Evolutionary conservation across 2,888 invertebrate species (phyloP).

Genomic region (Aphidoletes aphidimyza): DNA sequence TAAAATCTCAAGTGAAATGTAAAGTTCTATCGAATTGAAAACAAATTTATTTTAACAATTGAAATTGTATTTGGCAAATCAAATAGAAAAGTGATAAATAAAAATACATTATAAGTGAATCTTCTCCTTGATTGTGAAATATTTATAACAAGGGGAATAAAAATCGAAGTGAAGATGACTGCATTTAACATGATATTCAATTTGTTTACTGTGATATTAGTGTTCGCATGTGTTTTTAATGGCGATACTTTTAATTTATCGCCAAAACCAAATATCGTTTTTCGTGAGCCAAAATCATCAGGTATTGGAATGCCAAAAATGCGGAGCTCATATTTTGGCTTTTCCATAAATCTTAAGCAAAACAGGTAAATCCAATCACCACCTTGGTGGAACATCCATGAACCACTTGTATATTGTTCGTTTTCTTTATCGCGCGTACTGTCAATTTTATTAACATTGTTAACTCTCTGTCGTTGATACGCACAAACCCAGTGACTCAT

Average conservation of each 20-base stretch:
- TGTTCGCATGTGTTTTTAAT: neutral
- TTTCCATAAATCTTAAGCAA: constrained; percentile 62
- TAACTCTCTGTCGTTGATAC: neutral
- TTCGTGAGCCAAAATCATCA: constrained; percentile 61
- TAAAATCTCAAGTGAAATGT: neutral
- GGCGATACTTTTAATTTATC: constrained; percentile 62
- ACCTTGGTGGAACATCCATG: too few relatives aligned
- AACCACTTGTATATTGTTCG: neutral
- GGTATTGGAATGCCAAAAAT: constrained; percentile 60
- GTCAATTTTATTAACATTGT: neutral
- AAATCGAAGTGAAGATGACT: neutral
- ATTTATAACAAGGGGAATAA: neutral
- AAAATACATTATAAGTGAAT: too few relatives aligned
- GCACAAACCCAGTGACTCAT: neutral
- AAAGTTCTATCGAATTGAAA: too few relatives aligned
- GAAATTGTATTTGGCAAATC: too few relatives aligned
- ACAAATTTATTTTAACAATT: too few relatives aligned
- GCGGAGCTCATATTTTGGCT: constrained; percentile 65
- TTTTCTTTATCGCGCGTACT: neutral
- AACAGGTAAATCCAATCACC: constrained; percentile 64
- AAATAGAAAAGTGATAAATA: too few relatives aligned
- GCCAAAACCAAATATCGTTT: constrained; percentile 62
- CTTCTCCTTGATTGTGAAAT: too few relatives aligned
- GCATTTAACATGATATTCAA: neutral
- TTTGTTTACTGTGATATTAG: constrained; percentile 31